phyloP scores from a whole-genome alignment of 2,888 invertebrate genomes.

The Synergus gifuensis region DNA sequence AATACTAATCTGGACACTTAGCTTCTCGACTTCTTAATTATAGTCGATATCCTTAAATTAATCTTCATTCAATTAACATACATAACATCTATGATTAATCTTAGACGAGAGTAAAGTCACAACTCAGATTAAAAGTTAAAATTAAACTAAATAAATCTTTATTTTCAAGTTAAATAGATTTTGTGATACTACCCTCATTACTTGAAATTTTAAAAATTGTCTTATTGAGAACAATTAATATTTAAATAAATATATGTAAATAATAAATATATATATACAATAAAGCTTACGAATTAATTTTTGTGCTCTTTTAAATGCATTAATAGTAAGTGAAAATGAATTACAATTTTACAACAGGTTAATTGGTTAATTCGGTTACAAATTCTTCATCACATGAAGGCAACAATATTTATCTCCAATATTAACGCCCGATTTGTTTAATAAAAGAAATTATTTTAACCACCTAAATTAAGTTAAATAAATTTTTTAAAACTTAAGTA shows the following conservation, averaged over 20 bases:
- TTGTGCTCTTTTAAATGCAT: slow-evolving; percentile 18
- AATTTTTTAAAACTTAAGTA: slow-evolving; percentile 16
- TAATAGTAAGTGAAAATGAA: slow-evolving; percentile 11
- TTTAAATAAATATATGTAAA: slow-evolving; percentile 8
- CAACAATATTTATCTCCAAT: slow-evolving; percentile 19
- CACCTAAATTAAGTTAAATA: not conserved
- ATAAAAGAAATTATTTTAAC: not conserved
- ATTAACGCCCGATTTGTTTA: not conserved
- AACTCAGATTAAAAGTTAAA: not conserved
- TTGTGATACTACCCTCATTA: not conserved
- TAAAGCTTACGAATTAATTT: slow-evolving; percentile 6
- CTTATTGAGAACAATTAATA: not conserved
- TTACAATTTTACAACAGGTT: slow-evolving; percentile 15
- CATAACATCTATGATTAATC: slow-evolving; percentile 20
- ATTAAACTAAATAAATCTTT: not conserved
- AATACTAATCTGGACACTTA: slow-evolving; percentile 11
- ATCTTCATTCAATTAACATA: slow-evolving; percentile 16
- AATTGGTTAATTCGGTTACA: slow-evolving; percentile 16
- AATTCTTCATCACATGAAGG: slow-evolving; percentile 29
- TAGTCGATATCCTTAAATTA: not conserved
- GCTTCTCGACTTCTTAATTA: not conserved
- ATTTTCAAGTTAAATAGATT: not conserved
- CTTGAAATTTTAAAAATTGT: slow-evolving; percentile 17
- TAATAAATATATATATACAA: slow-evolving; percentile 17
- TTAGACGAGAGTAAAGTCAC: slow-evolving; percentile 16